These are phyloP conservation scores for Macropus fuliginosus DNA, from an alignment of 2,797 vertebrate genomes.

Conservation along the genomic window DNA sequence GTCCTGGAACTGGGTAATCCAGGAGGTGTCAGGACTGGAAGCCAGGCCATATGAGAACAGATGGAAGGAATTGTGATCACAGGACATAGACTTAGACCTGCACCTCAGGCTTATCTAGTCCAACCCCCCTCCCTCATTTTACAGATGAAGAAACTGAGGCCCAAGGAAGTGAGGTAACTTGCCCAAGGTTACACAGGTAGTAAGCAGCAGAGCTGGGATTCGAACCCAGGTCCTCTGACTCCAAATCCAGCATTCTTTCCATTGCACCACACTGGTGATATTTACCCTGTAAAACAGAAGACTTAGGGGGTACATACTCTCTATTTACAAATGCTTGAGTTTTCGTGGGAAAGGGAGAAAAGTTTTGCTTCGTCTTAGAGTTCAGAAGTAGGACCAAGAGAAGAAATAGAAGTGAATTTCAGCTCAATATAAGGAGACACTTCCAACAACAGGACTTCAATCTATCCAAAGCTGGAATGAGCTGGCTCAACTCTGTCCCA, in stretches of 20 bases:
- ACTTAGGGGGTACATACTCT: background rate
- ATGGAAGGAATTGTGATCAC: background rate
- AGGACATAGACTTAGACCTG: background rate
- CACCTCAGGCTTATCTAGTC: background rate
- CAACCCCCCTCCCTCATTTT: background rate
- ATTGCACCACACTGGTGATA: background rate
- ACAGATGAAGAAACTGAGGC: background rate
- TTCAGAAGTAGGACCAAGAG: background rate
- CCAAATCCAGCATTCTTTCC: background rate
- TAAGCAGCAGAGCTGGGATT: background rate
- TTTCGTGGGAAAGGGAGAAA: background rate
- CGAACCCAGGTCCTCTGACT: background rate
- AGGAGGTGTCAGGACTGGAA: background rate
- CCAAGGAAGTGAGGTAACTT: background rate
- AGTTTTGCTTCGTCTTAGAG: background rate
- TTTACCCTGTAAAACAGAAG: conserved; percentile 2
- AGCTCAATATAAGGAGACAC: background rate
- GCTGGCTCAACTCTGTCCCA: background rate
- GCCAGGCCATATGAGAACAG: background rate
- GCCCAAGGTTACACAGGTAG: background rate
- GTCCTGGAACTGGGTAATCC: background rate
- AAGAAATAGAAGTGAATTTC: background rate
- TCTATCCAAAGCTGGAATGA: no score
- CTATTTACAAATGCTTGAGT: background rate
- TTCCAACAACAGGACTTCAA: background rate